Evolutionary conservation across 2,888 invertebrate species (phyloP), one percentile per base, ranked within the genome.

Genomic region (Entomobrya proxima): DNA sequence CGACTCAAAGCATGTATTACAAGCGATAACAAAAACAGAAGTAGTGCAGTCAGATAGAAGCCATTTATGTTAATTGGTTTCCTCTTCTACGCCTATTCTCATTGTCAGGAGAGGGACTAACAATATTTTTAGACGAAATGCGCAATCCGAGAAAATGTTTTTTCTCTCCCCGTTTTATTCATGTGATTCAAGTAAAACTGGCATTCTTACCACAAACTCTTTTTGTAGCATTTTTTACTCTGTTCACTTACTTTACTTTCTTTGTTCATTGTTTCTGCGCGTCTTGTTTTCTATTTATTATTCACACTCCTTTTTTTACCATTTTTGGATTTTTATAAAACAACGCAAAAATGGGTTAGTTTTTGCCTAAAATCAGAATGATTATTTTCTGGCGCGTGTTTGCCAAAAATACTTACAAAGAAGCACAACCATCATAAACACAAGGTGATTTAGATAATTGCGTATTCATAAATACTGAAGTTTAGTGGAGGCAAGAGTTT

Each of bases 1-100:
- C 32, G 35, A 61, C 61, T 2, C 18, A 64, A n/a, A 64, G 18
- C 64, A 35, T 35, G 21, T 35, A 64, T 11, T 7, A 4, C 30
- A 30, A 64, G 44, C 15, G 15, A 44, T 11, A 44, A 64, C 32
- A 35, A 32, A 9, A 37, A 32, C 18, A 27, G n/a, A 64, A 4
- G n/a, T n/a, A n/a, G n/a, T 35, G 18, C 44, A 52, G 52, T 11
- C 24, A n/a, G 61, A 61, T 35, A 61, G 30, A 27, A 40, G 44
- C 74, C 74, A 74, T 74, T 74, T 74, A 74, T 74, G 74, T 74
- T 74, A 74, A 74, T 74, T 74, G 74, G 50, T 74, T 47, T 74
- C 30, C n/a, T n/a, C n/a, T 52, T 30, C 74, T 50, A 50, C 50
- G 21, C 47, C 72, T 27, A 15, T 24, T 72, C 32, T 32, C 30